Percentiles rank a stretch among this genome's conserved stretches.
Conservation (phyloP, 2,113 vertebrate species). For the Henicopernis longicauda region DNA sequence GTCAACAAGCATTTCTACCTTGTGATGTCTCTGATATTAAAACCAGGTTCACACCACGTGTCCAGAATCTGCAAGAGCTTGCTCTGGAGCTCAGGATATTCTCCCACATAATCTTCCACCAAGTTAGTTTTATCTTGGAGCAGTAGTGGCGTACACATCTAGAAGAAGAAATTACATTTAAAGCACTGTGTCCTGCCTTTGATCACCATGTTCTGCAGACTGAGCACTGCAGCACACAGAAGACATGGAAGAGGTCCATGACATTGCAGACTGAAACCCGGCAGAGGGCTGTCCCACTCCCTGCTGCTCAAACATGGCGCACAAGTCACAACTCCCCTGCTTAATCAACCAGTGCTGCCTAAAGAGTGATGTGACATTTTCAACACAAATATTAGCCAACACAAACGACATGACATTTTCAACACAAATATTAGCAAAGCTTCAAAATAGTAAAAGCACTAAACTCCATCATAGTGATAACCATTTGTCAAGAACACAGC, state of each 20-base stretch:
- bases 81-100: slow-evolving; percentile 71
- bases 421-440: neutral
- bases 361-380: neutral
- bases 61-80: slow-evolving; percentile 79
- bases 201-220: rapidly evolving
- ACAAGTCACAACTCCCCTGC: neutral
- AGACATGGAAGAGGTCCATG: too few species aligned
- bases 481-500: neutral
- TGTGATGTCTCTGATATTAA: slow-evolving; percentile 56
- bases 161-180: neutral
- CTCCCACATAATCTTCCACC: slow-evolving; percentile 74
- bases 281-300: neutral
- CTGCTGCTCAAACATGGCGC: neutral
- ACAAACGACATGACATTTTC: neutral
- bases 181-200: neutral
- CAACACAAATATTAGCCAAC: neutral
- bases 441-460: neutral
- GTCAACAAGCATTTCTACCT: slow-evolving; percentile 1
- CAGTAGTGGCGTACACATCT: slow-evolving; percentile 82
- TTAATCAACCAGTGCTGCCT: neutral
- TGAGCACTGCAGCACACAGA: neutral
- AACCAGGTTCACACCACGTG: slow-evolving; percentile 80
- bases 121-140: slow-evolving; percentile 77
- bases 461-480: neutral
- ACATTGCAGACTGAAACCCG: neutral